Conservation (phyloP, 2,113 vertebrate genomes). For the Sinocyclocheilus grahami region DNA sequence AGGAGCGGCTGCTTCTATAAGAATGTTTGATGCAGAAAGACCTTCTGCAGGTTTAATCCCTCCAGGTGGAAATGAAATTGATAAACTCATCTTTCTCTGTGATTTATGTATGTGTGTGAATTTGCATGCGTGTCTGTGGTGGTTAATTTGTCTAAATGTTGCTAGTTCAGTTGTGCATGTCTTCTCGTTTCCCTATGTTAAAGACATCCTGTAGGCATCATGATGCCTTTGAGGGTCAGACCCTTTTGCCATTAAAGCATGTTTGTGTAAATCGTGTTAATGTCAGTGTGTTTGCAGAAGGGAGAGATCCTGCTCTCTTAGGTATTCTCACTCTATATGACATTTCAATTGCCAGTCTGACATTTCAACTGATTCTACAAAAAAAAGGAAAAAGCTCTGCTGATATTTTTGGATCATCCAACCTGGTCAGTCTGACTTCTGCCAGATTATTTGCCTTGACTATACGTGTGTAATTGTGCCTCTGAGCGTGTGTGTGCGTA, state of each 20-base stretch:
- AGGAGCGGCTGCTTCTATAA: neutral
- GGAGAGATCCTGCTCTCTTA: neutral
- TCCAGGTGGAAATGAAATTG: neutral
- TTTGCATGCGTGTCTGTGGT: neutral
- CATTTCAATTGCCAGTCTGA: constrained; percentile 51
- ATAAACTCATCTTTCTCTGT: neutral
- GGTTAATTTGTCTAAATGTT: neutral
- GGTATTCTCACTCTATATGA: constrained; percentile 38
- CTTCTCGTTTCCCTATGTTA: neutral
- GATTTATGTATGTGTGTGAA: neutral
- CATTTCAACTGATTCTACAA: constrained; percentile 47
- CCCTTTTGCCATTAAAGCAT: constrained; percentile 20
- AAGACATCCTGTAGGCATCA: neutral
- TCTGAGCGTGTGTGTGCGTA: neutral
- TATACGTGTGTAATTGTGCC: neutral
- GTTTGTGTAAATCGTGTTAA: constrained; percentile 31
- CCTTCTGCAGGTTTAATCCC: neutral
- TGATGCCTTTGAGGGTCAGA: neutral
- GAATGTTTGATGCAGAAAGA: neutral
- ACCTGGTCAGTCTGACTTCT: constrained; percentile 18
- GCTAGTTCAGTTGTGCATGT: neutral
- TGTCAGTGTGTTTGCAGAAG: constrained; percentile 22
- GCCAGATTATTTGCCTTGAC: too few species aligned
- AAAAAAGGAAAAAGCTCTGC: constrained; percentile 6
- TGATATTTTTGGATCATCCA: constrained; percentile 42